These are phyloP conservation scores for Trochalopteron elliotii DNA, from an alignment of 2,113 vertebrate genomes.

Conservation along the genomic window DNA sequence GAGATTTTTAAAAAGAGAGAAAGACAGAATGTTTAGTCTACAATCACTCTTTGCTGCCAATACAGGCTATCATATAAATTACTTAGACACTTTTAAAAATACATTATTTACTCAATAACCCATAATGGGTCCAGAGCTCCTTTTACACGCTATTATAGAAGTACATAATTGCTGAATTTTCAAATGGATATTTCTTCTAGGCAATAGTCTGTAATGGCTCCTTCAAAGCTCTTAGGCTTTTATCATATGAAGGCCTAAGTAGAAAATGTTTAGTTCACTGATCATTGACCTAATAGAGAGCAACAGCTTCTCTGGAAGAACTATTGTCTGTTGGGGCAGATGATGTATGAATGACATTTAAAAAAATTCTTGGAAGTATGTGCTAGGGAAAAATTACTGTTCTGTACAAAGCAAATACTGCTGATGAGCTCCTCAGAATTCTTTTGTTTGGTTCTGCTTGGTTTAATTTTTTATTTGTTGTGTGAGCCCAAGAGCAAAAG, in stretches of 20 bases:
- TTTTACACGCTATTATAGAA: constrained; percentile 73
- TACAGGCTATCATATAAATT: constrained; percentile 73
- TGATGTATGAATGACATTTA: constrained; percentile 40
- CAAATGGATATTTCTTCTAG: constrained; percentile 74
- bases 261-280: constrained; percentile 75
- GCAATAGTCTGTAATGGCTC: constrained; percentile 72
- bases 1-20: constrained; percentile 55
- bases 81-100: constrained; percentile 77
- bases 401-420: constrained; percentile 50
- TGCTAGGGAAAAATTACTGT: constrained; percentile 49
- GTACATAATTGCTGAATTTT: constrained; percentile 78
- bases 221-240: constrained; percentile 78
- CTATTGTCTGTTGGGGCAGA: constrained; percentile 48
- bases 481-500: not conserved
- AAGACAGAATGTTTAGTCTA: constrained; percentile 66
- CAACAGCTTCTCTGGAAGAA: constrained; percentile 65
- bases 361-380: constrained; percentile 57
- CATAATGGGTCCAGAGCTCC: constrained; percentile 75
- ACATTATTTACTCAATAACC: constrained; percentile 80
- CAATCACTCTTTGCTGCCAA: constrained; percentile 67
- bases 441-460: constrained; percentile 8
- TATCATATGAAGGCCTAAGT: constrained; percentile 72
- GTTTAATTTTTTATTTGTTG: not conserved
- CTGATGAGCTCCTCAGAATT: not conserved
- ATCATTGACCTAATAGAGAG: constrained; percentile 73